phyloP scores from a whole-genome alignment of 2,797 vertebrate genomes.

The Odontamblyopus rebecca region DNA sequence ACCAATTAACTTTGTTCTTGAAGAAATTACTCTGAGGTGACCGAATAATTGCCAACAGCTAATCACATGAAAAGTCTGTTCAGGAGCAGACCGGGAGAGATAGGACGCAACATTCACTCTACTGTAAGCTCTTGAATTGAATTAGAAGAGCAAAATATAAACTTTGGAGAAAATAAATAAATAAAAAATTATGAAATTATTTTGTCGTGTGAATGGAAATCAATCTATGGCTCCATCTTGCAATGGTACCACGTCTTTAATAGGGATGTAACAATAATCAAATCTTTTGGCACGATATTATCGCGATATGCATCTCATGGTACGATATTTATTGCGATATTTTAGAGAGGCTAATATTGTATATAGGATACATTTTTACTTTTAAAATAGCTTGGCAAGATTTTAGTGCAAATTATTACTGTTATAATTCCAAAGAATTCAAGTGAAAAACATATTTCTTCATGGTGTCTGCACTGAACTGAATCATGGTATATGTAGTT shows the following conservation, averaged over 20 bases:
- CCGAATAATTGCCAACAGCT: slow-evolving; percentile 33
- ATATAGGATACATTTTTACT: no score
- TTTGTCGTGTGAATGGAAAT: not conserved
- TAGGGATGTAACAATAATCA: no score
- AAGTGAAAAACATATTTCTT: no score
- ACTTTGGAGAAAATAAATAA: not conserved
- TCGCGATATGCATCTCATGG: no score
- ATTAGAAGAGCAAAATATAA: not conserved
- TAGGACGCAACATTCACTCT: slow-evolving; percentile 3
- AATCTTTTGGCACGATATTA: no score
- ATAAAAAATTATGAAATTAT: not conserved
- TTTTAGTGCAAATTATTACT: no score
- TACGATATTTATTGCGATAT: no score
- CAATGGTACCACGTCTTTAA: not conserved
- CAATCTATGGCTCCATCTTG: not conserved
- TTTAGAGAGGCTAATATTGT: no score
- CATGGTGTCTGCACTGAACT: no score
- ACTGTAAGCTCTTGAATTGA: not conserved
- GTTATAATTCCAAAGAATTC: no score
- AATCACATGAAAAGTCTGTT: slow-evolving; percentile 48
- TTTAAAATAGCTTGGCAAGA: no score
- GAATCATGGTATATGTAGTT: no score
- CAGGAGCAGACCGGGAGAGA: slow-evolving; percentile 24
- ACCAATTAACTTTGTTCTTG: slow-evolving; percentile 30
- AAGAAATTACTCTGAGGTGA: slow-evolving; percentile 26